Evolutionary conservation across 2,888 invertebrate species (phyloP), one percentile per base, ranked within the genome.

Genomic region (Calameuta idolon): DNA sequence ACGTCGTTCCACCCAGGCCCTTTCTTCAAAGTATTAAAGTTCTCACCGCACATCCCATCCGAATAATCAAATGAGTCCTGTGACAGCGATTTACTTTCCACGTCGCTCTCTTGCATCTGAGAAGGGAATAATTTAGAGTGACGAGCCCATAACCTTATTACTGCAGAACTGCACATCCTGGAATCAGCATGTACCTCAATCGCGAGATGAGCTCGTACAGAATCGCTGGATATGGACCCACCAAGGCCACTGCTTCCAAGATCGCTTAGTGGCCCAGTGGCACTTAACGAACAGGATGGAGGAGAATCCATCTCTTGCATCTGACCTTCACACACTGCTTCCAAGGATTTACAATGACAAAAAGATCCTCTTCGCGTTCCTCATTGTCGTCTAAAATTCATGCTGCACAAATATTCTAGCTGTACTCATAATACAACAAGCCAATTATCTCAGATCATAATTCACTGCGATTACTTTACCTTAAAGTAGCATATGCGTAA

Each of bases 11-110:
- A 93, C 77, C 93, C 92, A 12, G 96, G 96, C 34, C 95, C 96
- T 91, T 96, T 96, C 89, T 96, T 96, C 81, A 96, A 92, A 3
- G 96, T 96, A 89, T 96, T 96, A 89, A 96, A 96, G 91, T 96
- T 95, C 90, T 96, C 96, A 23, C 95, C 95, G 85, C 96, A 95
- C 94, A 96, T 96, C 33, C 94, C 94, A 90, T 96, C 96, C 9
- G 96, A 96, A 79, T 95, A 94, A 91, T 96, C 96, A 85, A 96
- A 93, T 15, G 96, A 96, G 92, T 96, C 96, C 89, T 96, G 95
- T n/a, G 96, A 96, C 81, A 96, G 92, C 75, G 95, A 95, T 89
- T 94, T 94, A 83, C 94, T 95, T 91, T 96, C 96, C 87, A 95
- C 96, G 91, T 97, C 97, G 91, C 96, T 97, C 91, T 96, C 96